Percentiles rank a stretch among this genome's conserved stretches.
Evolutionary conservation across 2,797 vertebrate species (phyloP).

Genomic region (Falco novaeseelandiae): DNA sequence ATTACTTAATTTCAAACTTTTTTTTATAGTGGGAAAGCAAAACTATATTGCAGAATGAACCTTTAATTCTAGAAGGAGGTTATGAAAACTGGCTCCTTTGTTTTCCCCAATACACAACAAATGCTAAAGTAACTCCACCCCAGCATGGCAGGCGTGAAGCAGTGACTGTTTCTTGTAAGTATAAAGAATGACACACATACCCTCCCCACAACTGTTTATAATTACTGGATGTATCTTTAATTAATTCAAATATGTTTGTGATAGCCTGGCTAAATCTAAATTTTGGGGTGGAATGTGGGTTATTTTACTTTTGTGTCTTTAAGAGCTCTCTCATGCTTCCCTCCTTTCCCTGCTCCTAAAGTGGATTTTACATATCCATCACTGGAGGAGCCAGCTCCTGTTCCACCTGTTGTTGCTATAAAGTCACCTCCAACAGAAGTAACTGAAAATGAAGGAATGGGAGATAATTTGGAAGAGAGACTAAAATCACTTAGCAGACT

Average conservation of each 20-base stretch:
- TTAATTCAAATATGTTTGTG: not conserved
- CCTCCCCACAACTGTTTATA: not conserved
- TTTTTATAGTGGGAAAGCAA: conserved; percentile 92
- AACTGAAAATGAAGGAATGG: conserved; percentile 69
- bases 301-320: not conserved
- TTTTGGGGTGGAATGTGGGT: not conserved
- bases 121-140: conserved; percentile 90
- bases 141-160: conserved; percentile 78
- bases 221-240: not conserved
- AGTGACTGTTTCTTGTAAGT: conserved; percentile 89
- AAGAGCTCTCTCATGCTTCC: not conserved
- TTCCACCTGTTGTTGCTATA: conserved; percentile 63
- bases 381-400: conserved; percentile 85
- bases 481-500: conserved; percentile 51
- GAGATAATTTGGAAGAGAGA: conserved; percentile 68
- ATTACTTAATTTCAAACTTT: not conserved
- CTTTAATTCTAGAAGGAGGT: conserved; percentile 93
- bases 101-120: conserved; percentile 95
- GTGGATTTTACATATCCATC: conserved; percentile 97
- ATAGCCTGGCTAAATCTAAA: not conserved
- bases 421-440: conserved; percentile 68
- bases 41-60: conserved; percentile 89
- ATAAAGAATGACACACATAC: not conserved
- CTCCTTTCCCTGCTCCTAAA: conserved; percentile 44
- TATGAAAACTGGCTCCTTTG: conserved; percentile 98